These are phyloP conservation scores for Bombycilla garrulus DNA, from an alignment of 2,113 vertebrate genomes.

Conservation along the genomic window DNA sequence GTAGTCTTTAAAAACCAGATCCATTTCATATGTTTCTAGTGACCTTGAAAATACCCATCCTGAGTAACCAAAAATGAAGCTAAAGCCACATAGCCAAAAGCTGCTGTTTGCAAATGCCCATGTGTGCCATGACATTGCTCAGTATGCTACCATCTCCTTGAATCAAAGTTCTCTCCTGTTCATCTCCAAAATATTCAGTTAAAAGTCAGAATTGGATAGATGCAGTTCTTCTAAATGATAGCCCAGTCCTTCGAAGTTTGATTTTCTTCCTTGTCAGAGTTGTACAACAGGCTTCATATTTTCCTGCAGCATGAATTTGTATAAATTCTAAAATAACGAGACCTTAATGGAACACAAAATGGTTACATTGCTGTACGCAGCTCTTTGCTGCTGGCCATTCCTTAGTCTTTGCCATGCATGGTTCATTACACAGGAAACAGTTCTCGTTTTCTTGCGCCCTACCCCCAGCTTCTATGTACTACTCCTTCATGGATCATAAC, in stretches of 20 bases:
- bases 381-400: neutral
- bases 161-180: neutral
- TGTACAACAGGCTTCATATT: neutral
- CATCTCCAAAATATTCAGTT: neutral
- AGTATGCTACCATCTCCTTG: neutral
- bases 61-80: neutral
- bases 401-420: neutral
- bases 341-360: neutral
- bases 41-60: neutral
- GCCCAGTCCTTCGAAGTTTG: neutral
- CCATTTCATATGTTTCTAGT: neutral
- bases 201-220: neutral
- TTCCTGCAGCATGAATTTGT: neutral
- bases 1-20: neutral
- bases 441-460: neutral
- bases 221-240: neutral
- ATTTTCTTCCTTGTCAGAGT: neutral
- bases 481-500: neutral
- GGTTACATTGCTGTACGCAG: neutral
- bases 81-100: neutral
- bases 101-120: neutral
- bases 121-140: neutral
- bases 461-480: neutral
- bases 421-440: slow-evolving; percentile 7
- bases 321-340: slow-evolving; percentile 11